Evolutionary conservation across 2,888 invertebrate genomes (phyloP).

Genomic region (Sminthurides aquaticus): DNA sequence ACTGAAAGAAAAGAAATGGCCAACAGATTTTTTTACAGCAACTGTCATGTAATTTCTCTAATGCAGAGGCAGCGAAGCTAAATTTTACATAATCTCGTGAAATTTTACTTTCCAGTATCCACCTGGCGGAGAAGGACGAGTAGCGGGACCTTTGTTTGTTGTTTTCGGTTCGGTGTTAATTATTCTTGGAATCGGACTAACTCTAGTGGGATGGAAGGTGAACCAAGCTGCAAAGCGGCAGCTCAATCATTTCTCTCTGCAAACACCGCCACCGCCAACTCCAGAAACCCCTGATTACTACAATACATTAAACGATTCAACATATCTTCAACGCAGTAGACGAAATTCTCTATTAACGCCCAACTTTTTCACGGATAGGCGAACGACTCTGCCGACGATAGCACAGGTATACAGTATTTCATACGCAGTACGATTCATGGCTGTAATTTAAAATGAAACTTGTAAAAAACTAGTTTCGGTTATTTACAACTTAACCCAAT

Average conservation of each 20-base stretch:
- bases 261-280: conserved; percentile 30
- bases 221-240: conserved; percentile 34
- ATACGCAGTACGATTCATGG: not conserved
- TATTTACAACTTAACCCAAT: no score
- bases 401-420: conserved; percentile 27
- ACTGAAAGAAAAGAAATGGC: no score
- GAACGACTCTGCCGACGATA: conserved; percentile 39
- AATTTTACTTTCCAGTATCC: conserved; percentile 10
- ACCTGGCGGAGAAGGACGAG: conserved; percentile 34
- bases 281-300: conserved; percentile 31
- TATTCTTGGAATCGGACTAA: conserved; percentile 30
- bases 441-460: not conserved
- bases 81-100: no score
- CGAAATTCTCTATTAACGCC: conserved; percentile 29
- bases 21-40: no score
- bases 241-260: conserved; percentile 32
- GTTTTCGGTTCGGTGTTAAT: conserved; percentile 33
- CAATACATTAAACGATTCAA: conserved; percentile 24
- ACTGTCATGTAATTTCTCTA: no score
- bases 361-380: conserved; percentile 25
- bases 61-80: no score
- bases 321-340: conserved; percentile 21
- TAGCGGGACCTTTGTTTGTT: conserved; percentile 39
- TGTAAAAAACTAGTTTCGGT: no score
- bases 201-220: conserved; percentile 34